phyloP scores from a whole-genome alignment of 2,113 vertebrate genomes.

The Antechinus stuartii region DNA sequence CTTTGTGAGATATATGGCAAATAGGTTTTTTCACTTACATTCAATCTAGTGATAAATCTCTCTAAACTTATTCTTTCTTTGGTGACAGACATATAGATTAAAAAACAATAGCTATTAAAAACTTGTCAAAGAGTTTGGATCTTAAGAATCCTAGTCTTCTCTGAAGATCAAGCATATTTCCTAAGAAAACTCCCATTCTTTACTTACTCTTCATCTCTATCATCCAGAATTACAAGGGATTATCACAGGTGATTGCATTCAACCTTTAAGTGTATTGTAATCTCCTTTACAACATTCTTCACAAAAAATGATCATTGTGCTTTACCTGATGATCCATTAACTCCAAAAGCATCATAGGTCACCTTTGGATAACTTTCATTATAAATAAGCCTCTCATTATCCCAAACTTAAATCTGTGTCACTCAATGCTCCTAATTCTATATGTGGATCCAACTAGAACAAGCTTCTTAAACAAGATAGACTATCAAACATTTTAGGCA shows the following conservation, averaged over 20 bases:
- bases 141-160: not conserved
- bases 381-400: not conserved
- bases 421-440: not conserved
- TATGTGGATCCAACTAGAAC: not conserved
- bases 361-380: not conserved
- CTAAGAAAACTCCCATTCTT: not conserved
- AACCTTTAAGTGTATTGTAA: not conserved
- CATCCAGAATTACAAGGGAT: not conserved
- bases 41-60: not conserved
- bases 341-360: not conserved
- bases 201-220: not conserved
- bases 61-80: not conserved
- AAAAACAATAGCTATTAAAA: not conserved
- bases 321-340: not conserved
- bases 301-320: not conserved
- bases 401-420: not conserved
- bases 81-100: not conserved
- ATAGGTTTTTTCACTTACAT: not conserved
- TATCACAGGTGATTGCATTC: not conserved
- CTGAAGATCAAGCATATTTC: not conserved
- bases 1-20: not conserved
- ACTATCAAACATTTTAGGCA: not conserved
- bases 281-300: not conserved
- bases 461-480: not conserved
- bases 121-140: not conserved